Conservation (phyloP, 37 sponge, comb jelly and placozoan species). For the Beroe forskalii region DNA sequence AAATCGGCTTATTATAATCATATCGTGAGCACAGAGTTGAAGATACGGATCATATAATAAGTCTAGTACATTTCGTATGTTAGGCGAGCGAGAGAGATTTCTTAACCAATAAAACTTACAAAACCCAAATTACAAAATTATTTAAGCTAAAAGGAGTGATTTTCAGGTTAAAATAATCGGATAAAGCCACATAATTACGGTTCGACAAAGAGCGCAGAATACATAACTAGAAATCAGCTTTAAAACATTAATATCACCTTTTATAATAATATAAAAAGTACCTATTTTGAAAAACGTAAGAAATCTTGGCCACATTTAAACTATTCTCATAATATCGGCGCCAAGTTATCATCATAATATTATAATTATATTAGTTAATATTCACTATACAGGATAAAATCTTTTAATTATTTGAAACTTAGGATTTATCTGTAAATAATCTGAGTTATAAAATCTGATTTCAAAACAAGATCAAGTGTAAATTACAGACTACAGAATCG, state of each 20-base stretch:
- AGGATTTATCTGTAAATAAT: not conserved
- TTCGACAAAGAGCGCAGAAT: not conserved
- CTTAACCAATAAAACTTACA: slow-evolving; percentile 41
- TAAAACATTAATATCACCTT: not conserved
- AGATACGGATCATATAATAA: no score
- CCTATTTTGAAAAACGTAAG: not conserved
- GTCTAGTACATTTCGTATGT: no score
- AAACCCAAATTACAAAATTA: slow-evolving; percentile 39
- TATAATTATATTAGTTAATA: no score
- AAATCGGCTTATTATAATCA: no score
- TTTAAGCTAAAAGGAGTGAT: no score
- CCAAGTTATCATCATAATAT: no score
- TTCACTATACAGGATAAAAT: no score
- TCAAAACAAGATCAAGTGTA: not conserved
- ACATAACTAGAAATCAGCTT: not conserved
- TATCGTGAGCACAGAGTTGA: no score
- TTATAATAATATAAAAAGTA: not conserved
- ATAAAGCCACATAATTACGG: not conserved
- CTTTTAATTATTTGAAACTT: not conserved
- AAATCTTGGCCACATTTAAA: no score
- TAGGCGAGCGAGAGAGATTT: no score
- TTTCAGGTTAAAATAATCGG: no score
- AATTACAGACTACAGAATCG: not conserved
- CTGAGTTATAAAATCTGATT: not conserved
- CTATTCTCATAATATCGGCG: no score